Evolutionary conservation across 2,113 vertebrate genomes (phyloP), one percentile per base, ranked within the genome.

Genomic region (Myiopsitta monachus): DNA sequence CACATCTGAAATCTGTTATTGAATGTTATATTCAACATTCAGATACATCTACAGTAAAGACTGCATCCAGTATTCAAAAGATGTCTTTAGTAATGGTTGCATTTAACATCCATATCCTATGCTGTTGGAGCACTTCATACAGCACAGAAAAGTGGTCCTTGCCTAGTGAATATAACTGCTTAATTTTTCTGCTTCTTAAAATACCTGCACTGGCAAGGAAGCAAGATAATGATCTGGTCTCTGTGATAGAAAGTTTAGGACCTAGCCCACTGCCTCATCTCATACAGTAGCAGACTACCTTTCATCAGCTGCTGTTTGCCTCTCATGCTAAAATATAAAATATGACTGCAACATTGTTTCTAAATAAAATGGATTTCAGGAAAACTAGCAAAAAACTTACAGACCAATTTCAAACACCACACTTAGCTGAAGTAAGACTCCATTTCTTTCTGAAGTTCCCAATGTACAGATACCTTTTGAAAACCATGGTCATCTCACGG

Each of bases 401-500:
- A 76, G 63, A 62, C 46, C 59, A 61, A 72, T 95, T 97, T 97
- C 54, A 93, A 94, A 92, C 88, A 80, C 46, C 66, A 19, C 17
- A 57, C 55, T 97, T 94, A 96, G 84, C 73, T 80, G 83, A 94
- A 92, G 57, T 90, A 88, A 96, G 61, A 87, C 63, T 63, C 2
- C 12, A 79, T 96, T 95, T 94, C 62, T 96, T 95, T 91, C 70
- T n/a, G 31, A 62, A 61, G 54, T 93, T 73, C 91, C 95, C 82
- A 82, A 9, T 73, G 74, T 83, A 79, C 55, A 88, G 63, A 73
- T 79, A 59, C 39, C 89, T 39, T 89, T 77, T 95, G 43, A 92
- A 95, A 97, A 97, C 93, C 76, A 44, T 91, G 52, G 15, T 95
- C 94, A 97, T 96, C 91, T 95, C 82, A 62, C 39, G 96, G 93